Percentiles rank a stretch among this genome's conserved stretches.
These are phyloP conservation scores for Dicranocentrus wangi DNA, from an alignment of 2,888 invertebrate species.

Conservation along the genomic window DNA sequence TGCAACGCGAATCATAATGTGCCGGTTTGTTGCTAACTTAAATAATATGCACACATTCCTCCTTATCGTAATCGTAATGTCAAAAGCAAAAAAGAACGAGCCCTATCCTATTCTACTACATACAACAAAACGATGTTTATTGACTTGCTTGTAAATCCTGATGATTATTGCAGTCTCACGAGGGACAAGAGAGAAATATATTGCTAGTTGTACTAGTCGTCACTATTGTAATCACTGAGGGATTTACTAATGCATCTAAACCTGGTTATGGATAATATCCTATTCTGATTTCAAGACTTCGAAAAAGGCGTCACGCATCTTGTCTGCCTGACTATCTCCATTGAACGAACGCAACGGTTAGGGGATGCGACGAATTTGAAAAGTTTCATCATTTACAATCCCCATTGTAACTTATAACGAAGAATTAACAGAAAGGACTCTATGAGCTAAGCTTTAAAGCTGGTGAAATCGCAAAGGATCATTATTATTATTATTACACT, in stretches of 20 bases:
- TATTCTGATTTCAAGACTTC: neutral
- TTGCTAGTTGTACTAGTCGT: neutral
- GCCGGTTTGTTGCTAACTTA: constrained; percentile 25
- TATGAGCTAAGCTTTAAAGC: constrained; percentile 13
- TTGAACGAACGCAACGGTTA: too few species aligned
- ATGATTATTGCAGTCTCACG: constrained; percentile 51
- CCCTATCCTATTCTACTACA: constrained; percentile 45
- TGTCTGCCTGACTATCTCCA: neutral
- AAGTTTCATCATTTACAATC: constrained; percentile 33
- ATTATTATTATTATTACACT: constrained; percentile 15
- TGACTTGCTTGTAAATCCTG: constrained; percentile 45
- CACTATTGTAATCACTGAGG: constrained; percentile 2
- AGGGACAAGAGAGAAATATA: constrained; percentile 11
- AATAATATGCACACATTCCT: constrained; percentile 29
- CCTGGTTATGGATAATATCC: constrained; percentile 26
- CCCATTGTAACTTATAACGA: constrained; percentile 14
- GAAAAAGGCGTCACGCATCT: neutral
- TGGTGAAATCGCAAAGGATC: constrained; percentile 30
- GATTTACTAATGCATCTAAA: constrained; percentile 46
- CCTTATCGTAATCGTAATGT: constrained; percentile 37
- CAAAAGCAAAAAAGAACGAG: constrained; percentile 19
- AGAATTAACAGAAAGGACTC: constrained; percentile 4
- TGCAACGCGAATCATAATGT: neutral
- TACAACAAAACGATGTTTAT: constrained; percentile 48
- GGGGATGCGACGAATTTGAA: neutral